Percentiles rank a stretch among this genome's conserved stretches.
Conservation (phyloP, 1,140 invertebrate genomes). For the Lasioglossum baleicum region DNA sequence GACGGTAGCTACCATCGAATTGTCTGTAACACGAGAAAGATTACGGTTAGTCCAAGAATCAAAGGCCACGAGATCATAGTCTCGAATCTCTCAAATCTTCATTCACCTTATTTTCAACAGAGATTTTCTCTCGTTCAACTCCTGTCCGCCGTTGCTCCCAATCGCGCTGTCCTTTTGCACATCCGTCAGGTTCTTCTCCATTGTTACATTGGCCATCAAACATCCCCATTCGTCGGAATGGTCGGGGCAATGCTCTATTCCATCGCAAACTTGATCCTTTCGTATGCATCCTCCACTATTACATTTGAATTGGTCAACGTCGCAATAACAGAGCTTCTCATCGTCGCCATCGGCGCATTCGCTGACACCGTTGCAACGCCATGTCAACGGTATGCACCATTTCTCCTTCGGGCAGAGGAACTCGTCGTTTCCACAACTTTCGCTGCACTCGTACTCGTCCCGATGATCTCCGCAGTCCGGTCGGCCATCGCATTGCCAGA, state of each 20-base stretch:
- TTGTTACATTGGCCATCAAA: constrained; percentile 65
- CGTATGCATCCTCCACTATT: constrained; percentile 82
- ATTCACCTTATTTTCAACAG: constrained; percentile 72
- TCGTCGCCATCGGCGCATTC: constrained; percentile 85
- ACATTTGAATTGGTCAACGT: constrained; percentile 82
- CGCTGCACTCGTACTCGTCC: constrained; percentile 84
- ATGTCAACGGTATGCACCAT: constrained; percentile 81
- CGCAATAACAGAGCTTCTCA: constrained; percentile 83
- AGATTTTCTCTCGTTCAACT: constrained; percentile 29
- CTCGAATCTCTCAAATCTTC: background rate
- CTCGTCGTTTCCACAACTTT: constrained; percentile 81
- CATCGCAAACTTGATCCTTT: constrained; percentile 81
- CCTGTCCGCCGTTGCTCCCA: constrained; percentile 12
- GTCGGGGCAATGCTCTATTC: constrained; percentile 83
- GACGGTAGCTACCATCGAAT: constrained; percentile 74
- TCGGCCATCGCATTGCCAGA: constrained; percentile 84
- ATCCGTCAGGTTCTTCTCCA: constrained; percentile 42
- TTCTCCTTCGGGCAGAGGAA: constrained; percentile 82
- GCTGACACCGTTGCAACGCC: constrained; percentile 83
- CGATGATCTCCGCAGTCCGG: constrained; percentile 84
- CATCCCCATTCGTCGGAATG: constrained; percentile 85
- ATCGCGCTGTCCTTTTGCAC: constrained; percentile 46
- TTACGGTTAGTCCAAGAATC: no score
- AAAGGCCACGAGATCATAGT: no score
- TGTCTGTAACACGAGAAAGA: constrained; percentile 56